Base-by-base conservation (phyloP, 2,888 invertebrate species). In the Coenonympha glycerion region DNA sequence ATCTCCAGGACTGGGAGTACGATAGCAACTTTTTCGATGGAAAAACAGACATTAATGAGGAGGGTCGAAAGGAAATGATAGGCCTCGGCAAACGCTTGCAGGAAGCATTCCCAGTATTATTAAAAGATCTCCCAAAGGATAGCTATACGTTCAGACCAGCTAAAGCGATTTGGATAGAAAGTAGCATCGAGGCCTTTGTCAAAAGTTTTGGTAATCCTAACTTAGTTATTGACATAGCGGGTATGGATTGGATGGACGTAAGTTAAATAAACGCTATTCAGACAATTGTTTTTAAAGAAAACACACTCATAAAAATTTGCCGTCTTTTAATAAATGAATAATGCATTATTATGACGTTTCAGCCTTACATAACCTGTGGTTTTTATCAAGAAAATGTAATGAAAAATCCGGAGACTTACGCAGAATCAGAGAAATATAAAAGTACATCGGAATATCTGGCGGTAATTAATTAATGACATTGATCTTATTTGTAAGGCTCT, bases 131-230 rank as follows among this genome's bases (percentile, higher is more conserved):
- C 51, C 74, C 77, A 31, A 73, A 82, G 55, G 72, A 73, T 42
- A 73, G 87, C 55, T 84, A 80, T 44, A 68, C 89, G 84, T 90
- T 93, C 68, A 88, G 89, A 36, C 79, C 90, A 50, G 89, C 90
- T 0, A 72, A 79, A 40, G 88, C 85, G 2, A 79, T 88, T 58
- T 83, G 90, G 60, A 89, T 91, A 6, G 76, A 78, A 56, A 87
- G 88, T 19, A 92, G 92, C 65, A 90, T 90, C 47, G 82, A 87
- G 56, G 89, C 89, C 1, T 93, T 92, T 62, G 79, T 89, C 28
- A 84, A 89, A 55, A 91, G 91, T 24, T 61, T 86, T 3, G 65
- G 74, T 37, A 54, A 53, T 39, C 51, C 45, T 49, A 51, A 57
- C 30, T 21, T 63, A 41, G 45, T 53, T 24, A 53, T 64, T 33